phyloP scores from a whole-genome alignment of 2,888 invertebrate species.

The Nipponacmea schrenckii region DNA sequence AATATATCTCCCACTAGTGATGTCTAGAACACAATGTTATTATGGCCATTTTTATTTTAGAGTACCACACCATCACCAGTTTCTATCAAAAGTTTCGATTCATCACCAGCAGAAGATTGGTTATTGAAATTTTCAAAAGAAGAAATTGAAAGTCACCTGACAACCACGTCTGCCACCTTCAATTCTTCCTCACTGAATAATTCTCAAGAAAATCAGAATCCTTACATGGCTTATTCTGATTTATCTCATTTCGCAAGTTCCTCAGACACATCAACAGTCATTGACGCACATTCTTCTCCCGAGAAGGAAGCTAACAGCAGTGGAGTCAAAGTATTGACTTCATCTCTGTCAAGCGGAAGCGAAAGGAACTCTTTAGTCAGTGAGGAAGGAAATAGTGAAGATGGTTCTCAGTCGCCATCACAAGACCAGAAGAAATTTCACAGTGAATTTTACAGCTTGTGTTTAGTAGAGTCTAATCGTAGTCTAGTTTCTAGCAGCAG shows the following conservation, averaged over 20 bases:
- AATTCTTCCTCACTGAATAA: not conserved
- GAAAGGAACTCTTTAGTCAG: conserved; percentile 7
- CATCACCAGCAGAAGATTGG: conserved; percentile 27
- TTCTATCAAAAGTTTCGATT: conserved; percentile 23
- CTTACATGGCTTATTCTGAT: conserved; percentile 2
- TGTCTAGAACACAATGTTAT: too few relatives aligned
- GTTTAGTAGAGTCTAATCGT: conserved; percentile 51
- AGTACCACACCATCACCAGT: conserved; percentile 27
- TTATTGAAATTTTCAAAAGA: conserved; percentile 28
- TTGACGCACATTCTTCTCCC: not conserved
- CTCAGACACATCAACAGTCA: not conserved
- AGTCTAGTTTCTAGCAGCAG: conserved; percentile 36
- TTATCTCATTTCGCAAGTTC: conserved; percentile 7
- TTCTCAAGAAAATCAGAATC: not conserved
- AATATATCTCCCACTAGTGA: too few relatives aligned
- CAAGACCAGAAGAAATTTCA: conserved; percentile 54
- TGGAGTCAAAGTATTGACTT: not conserved
- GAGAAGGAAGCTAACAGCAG: not conserved
- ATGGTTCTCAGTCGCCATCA: conserved; percentile 24
- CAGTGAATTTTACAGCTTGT: conserved; percentile 61
- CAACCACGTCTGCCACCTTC: not conserved
- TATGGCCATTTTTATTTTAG: conserved; percentile 9
- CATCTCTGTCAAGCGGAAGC: not conserved
- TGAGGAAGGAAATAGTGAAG: conserved; percentile 34
- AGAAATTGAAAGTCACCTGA: conserved; percentile 28